Conservation (phyloP, 2,113 vertebrate species). For the Meriones unguiculatus region DNA sequence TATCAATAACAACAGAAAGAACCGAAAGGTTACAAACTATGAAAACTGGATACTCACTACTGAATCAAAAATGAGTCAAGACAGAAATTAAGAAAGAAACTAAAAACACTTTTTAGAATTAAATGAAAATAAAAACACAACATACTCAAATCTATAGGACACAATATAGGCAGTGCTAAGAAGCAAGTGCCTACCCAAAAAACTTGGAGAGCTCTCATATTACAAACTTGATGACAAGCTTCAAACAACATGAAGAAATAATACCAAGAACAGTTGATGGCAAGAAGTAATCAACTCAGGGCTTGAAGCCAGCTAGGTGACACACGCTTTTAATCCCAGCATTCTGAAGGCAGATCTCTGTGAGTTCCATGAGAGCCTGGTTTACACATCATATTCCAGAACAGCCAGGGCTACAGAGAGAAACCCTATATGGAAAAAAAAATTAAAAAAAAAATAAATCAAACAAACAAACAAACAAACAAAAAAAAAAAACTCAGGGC, state of each 20-base stretch:
- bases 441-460: too few relatives aligned
- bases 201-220: not conserved
- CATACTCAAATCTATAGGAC: not conserved
- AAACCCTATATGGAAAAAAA: too few relatives aligned
- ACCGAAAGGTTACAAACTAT: not conserved
- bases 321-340: too few relatives aligned
- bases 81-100: not conserved
- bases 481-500: not conserved
- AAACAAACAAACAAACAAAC: too few relatives aligned
- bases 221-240: not conserved
- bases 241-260: not conserved
- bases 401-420: too few relatives aligned
- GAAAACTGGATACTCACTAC: not conserved
- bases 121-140: not conserved
- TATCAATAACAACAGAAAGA: not conserved
- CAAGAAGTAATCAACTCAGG: not conserved
- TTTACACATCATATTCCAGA: too few relatives aligned
- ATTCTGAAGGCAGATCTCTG: too few relatives aligned
- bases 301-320: not conserved
- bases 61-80: not conserved
- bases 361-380: too few relatives aligned
- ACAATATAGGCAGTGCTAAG: not conserved
- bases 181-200: not conserved
- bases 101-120: not conserved
- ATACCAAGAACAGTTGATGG: not conserved